Conservation (phyloP, 2,113 vertebrate species). For the Corynorhinus townsendii region DNA sequence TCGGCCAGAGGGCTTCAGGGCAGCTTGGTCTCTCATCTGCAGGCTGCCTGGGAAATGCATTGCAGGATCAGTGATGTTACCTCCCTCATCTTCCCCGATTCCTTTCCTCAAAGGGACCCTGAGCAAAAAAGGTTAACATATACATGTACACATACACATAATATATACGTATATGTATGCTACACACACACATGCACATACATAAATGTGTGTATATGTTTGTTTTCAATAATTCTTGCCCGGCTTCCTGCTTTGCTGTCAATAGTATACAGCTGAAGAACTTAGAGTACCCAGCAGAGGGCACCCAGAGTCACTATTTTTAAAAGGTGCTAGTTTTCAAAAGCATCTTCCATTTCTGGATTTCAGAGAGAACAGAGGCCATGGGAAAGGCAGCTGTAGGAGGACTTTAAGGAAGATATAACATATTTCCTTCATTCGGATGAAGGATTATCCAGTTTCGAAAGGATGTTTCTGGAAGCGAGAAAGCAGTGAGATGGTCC, state of each 20-base stretch:
- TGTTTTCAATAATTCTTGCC: not conserved
- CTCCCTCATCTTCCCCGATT: not conserved
- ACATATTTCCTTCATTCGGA: not conserved
- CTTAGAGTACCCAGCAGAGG: conserved; percentile 57
- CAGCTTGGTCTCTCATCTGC: not conserved
- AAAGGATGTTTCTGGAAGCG: not conserved
- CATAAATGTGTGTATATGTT: not conserved
- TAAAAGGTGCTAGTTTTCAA: not conserved
- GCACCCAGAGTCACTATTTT: conserved; percentile 40
- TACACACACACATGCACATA: too few species aligned
- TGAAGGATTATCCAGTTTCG: not conserved
- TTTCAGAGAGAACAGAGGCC: not conserved
- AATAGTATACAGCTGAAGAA: not conserved
- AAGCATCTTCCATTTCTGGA: conserved; percentile 32
- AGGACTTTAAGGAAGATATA: not conserved
- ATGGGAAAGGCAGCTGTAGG: not conserved
- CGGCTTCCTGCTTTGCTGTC: not conserved
- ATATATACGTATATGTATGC: not conserved
- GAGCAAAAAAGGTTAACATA: not conserved
- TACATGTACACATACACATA: not conserved
- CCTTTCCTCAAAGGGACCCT: not conserved
- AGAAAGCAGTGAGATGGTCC: not conserved
- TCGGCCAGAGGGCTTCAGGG: not conserved
- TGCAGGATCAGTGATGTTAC: not conserved
- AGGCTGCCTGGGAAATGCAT: not conserved